phyloP scores from a whole-genome alignment of 2,888 invertebrate genomes.

The Agonopterix alstromeriana region DNA sequence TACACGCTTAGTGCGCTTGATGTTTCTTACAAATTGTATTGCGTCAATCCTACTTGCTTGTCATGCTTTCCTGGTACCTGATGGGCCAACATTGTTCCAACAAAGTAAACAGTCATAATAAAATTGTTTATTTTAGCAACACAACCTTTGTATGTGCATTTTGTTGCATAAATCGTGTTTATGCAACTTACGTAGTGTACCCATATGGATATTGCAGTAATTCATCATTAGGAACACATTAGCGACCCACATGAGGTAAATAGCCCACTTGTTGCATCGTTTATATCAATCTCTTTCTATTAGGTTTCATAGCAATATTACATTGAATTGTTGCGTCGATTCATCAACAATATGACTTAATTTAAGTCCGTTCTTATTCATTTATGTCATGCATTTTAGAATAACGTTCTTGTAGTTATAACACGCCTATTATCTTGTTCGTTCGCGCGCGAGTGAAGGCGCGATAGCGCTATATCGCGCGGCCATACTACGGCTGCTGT shows the following conservation, averaged over 20 bases:
- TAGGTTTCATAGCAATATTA: too few relatives aligned
- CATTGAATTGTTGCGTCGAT: background rate
- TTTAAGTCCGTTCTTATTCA: too few relatives aligned
- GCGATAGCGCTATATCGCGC: too few relatives aligned
- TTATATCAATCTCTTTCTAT: background rate
- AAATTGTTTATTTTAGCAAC: slow-evolving; percentile 15
- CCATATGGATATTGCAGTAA: background rate
- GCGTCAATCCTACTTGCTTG: slow-evolving; percentile 12
- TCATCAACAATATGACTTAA: too few relatives aligned
- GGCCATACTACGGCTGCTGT: too few relatives aligned
- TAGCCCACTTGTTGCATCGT: background rate
- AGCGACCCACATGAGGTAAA: background rate
- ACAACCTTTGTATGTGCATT: slow-evolving; percentile 1
- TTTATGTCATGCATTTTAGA: too few relatives aligned
- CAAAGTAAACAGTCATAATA: slow-evolving; percentile 15
- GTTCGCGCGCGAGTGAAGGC: too few relatives aligned
- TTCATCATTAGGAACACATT: slow-evolving; percentile 5
- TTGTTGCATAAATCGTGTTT: slow-evolving; percentile 1
- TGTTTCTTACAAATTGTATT: slow-evolving; percentile 15
- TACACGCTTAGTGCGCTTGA: slow-evolving; percentile 3
- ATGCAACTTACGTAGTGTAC: background rate
- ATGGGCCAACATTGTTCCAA: slow-evolving; percentile 9
- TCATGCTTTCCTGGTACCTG: slow-evolving; percentile 17
- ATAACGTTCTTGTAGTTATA: too few relatives aligned
- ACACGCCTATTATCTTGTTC: too few relatives aligned